phyloP scores from a whole-genome alignment of 2,113 vertebrate species.

The Nerophis ophidion region DNA sequence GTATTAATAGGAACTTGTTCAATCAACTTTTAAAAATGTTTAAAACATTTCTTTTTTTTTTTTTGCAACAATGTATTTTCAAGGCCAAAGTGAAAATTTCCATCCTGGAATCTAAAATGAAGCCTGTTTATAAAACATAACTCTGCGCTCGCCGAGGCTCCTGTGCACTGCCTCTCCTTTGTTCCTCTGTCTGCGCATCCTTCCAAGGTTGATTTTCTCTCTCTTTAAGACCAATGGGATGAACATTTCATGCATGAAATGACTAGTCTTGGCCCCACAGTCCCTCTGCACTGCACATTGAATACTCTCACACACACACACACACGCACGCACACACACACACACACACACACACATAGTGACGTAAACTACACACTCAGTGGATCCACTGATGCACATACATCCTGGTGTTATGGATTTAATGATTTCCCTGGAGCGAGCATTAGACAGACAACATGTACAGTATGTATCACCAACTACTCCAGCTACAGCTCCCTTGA shows the following conservation, averaged over 20 bases:
- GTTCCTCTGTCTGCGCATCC: constrained; percentile 22
- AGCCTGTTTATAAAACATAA: constrained; percentile 30
- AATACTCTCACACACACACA: constrained; percentile 6
- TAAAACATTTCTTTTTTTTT: background rate
- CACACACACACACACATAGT: constrained; percentile 3
- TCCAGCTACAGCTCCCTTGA: constrained; percentile 52
- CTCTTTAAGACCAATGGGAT: constrained; percentile 48
- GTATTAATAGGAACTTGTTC: too few relatives aligned
- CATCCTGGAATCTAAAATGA: constrained; percentile 27
- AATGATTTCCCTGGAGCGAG: constrained; percentile 60
- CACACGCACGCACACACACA: constrained; percentile 5
- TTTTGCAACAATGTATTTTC: constrained; percentile 26
- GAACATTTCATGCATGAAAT: constrained; percentile 62
- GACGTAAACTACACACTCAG: constrained; percentile 9
- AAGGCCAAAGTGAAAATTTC: constrained; percentile 20
- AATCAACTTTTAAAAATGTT: too few relatives aligned
- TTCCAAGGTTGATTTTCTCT: constrained; percentile 44
- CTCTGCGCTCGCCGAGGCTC: constrained; percentile 8
- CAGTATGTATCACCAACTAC: constrained; percentile 53
- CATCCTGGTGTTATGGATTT: constrained; percentile 57
- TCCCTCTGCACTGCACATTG: constrained; percentile 7
- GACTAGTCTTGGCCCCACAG: constrained; percentile 36
- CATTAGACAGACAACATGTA: constrained; percentile 50
- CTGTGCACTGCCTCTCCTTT: constrained; percentile 15
- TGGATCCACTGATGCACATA: constrained; percentile 35